A percentile compares a stretch with the other conserved stretches of the same genome.
These are phyloP conservation scores for Coelogynopora nodosa DNA, from an alignment of 2,888 invertebrate genomes.

Conservation along the genomic window DNA sequence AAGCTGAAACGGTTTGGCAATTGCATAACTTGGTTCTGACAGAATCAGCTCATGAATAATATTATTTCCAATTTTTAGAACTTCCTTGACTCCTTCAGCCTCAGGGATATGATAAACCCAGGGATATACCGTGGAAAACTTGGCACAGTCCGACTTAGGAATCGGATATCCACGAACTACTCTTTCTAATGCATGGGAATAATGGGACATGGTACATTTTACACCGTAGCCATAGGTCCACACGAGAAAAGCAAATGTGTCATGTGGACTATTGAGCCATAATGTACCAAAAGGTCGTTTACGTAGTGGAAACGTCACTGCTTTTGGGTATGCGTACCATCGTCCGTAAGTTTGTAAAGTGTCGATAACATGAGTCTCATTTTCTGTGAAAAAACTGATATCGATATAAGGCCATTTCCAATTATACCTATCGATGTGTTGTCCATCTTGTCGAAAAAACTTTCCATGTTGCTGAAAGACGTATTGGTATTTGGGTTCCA, in stretches of 20 bases:
- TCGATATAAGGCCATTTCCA: conserved; percentile 50
- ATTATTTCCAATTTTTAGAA: not conserved
- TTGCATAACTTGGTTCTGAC: conserved; percentile 25
- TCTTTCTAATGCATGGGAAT: conserved; percentile 48
- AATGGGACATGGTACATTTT: conserved; percentile 45
- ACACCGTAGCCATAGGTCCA: conserved; percentile 44
- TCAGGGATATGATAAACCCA: conserved; percentile 24
- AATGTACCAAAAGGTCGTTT: conserved; percentile 47
- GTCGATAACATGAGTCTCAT: conserved; percentile 48
- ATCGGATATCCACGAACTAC: not conserved
- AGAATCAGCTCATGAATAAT: not conserved
- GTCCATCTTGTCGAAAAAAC: conserved; percentile 44
- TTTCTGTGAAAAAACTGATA: conserved; percentile 48
- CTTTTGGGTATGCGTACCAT: conserved; percentile 45
- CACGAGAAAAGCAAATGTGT: conserved; percentile 45
- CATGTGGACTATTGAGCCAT: conserved; percentile 47
- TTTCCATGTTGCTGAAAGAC: conserved; percentile 32
- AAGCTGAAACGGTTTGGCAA: conserved; percentile 11
- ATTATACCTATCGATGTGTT: conserved; percentile 36
- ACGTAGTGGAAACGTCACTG: conserved; percentile 48
- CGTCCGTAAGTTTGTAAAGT: conserved; percentile 44
- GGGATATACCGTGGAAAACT: not conserved
- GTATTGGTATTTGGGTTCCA: conserved; percentile 33
- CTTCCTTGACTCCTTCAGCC: conserved; percentile 6
- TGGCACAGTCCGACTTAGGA: not conserved